phyloP scores from a whole-genome alignment of 2,888 invertebrate species.

The Drosophila neonasuta region DNA sequence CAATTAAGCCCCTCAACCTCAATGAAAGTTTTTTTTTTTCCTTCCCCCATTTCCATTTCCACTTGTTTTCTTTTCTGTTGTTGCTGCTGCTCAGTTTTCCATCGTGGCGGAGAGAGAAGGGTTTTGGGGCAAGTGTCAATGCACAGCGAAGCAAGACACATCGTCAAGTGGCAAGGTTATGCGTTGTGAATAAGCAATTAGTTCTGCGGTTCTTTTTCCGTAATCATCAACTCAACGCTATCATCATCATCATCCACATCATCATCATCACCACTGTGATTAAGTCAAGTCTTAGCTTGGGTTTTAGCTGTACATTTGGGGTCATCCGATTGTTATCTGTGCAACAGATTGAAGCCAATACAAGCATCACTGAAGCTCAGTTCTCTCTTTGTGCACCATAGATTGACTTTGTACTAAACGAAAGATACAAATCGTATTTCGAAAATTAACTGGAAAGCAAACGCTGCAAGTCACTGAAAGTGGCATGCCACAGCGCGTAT shows the following conservation, averaged over 20 bases:
- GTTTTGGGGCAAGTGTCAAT: constrained; percentile 43
- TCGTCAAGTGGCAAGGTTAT: constrained; percentile 71
- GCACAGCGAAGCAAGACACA: constrained; percentile 57
- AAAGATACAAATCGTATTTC: constrained; percentile 1
- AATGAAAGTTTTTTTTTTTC: constrained; percentile 47
- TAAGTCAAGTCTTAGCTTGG: constrained; percentile 11
- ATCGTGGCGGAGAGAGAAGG: constrained; percentile 18
- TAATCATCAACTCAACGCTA: constrained; percentile 18
- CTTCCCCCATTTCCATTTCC: constrained; percentile 8
- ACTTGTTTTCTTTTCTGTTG: not conserved
- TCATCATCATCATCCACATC: not conserved
- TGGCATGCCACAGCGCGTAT: not conserved
- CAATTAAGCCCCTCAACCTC: constrained; percentile 63
- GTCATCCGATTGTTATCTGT: constrained; percentile 54
- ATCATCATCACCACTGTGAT: constrained; percentile 9
- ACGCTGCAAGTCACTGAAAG: not conserved
- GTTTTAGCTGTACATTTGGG: constrained; percentile 51
- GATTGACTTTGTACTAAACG: not conserved
- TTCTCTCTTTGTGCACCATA: constrained; percentile 2
- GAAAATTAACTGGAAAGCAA: constrained; percentile 10
- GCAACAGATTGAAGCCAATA: constrained; percentile 26
- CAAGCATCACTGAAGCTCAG: constrained; percentile 17
- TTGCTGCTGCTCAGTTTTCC: not conserved
- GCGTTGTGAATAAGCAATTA: constrained; percentile 73
- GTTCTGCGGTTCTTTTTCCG: constrained; percentile 60